phyloP scores from a whole-genome alignment of 1,140 invertebrate species.

The Aphidius ervi region DNA sequence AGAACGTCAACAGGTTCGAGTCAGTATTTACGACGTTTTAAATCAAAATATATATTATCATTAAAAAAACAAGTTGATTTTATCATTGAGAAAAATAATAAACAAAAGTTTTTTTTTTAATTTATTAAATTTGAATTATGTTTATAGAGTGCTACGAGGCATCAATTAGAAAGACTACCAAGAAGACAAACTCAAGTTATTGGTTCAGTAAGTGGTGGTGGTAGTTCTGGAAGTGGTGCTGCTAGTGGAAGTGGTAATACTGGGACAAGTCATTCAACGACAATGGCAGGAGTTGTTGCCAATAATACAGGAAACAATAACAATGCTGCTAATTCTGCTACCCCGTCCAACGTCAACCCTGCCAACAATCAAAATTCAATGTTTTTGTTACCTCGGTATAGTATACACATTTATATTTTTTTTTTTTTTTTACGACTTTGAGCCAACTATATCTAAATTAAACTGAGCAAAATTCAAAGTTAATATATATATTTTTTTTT shows the following conservation, averaged over 20 bases:
- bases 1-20: slow-evolving; percentile 79
- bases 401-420: background rate
- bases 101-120: no score
- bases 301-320: slow-evolving; percentile 47
- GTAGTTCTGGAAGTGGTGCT: slow-evolving; percentile 30
- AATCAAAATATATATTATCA: background rate
- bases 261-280: slow-evolving; percentile 47
- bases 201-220: slow-evolving; percentile 43
- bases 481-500: background rate
- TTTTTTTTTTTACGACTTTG: background rate
- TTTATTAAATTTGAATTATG: slow-evolving; percentile 15
- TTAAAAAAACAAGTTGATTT: no score
- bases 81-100: no score
- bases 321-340: slow-evolving; percentile 47
- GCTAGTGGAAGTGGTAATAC: slow-evolving; percentile 43
- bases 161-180: slow-evolving; percentile 82
- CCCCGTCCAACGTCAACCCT: slow-evolving; percentile 44
- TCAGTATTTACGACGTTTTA: slow-evolving; percentile 41
- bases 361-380: slow-evolving; percentile 53
- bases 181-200: slow-evolving; percentile 64
- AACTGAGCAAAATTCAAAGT: background rate
- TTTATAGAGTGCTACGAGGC: slow-evolving; percentile 66
- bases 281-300: slow-evolving; percentile 42
- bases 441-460: background rate
- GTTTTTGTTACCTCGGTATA: slow-evolving; percentile 60